Conservation (phyloP, 1,140 invertebrate genomes). For the Zaprionus lachaisei region DNA sequence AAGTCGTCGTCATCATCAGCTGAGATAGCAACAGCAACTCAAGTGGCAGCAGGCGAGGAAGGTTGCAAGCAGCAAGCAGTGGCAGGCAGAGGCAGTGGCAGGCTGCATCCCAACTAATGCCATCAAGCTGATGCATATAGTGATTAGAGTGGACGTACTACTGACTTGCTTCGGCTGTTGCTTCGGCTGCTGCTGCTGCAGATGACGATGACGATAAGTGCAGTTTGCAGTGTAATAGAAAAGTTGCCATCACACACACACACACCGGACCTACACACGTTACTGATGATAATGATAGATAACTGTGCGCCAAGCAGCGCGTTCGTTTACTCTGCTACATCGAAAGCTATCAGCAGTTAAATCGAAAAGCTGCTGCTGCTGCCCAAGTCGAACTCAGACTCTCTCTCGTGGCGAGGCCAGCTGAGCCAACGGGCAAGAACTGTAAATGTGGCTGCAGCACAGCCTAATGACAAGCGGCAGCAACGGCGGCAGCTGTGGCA, state of each 20-base stretch:
- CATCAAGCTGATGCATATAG: constrained; percentile 82
- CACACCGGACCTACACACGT: constrained; percentile 15
- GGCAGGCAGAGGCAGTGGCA: constrained; percentile 17
- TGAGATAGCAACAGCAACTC: constrained; percentile 64
- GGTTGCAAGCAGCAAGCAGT: constrained; percentile 38
- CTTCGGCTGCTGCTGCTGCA: constrained; percentile 43
- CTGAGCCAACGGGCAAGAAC: constrained; percentile 74
- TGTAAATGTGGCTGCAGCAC: constrained; percentile 68
- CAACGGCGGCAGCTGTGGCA: constrained; percentile 34
- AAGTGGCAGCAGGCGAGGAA: constrained; percentile 55
- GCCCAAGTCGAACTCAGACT: too few species aligned
- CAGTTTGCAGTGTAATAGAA: constrained; percentile 79
- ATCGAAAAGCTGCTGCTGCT: constrained; percentile 73
- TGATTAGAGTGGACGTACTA: constrained; percentile 79
- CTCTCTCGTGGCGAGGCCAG: constrained; percentile 18
- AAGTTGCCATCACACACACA: constrained; percentile 63
- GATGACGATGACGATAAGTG: constrained; percentile 78
- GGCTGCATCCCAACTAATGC: constrained; percentile 74
- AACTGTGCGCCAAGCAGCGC: constrained; percentile 75
- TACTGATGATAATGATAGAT: constrained; percentile 83
- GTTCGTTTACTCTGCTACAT: constrained; percentile 75
- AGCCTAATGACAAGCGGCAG: constrained; percentile 76
- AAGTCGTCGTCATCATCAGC: constrained; percentile 58
- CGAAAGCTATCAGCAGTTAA: constrained; percentile 82
- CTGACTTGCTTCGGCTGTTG: constrained; percentile 21